A percentile compares a stretch with the other conserved stretches of the same genome.
These are phyloP conservation scores for Sphaeridia pumilis DNA, from an alignment of 2,888 invertebrate species.

Conservation along the genomic window DNA sequence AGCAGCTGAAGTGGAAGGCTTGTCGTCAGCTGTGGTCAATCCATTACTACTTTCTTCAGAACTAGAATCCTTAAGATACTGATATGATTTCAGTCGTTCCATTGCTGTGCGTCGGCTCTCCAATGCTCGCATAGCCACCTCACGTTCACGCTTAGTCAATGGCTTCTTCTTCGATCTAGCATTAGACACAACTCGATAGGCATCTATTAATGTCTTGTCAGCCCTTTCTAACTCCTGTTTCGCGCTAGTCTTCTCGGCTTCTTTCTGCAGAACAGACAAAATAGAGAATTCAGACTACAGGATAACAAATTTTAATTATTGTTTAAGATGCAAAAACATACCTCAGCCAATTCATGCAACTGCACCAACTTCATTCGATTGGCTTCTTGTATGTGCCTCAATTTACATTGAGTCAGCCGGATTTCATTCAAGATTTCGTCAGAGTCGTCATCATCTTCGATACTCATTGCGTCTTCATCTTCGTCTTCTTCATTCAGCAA, in stretches of 20 bases:
- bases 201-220: conserved; percentile 9
- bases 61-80: too few species aligned
- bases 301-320: neutral
- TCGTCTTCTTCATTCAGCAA: conserved; percentile 6
- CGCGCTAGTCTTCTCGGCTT: neutral
- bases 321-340: neutral
- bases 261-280: conserved; percentile 4
- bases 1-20: too few species aligned
- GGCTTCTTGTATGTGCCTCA: conserved; percentile 1
- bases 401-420: conserved; percentile 2
- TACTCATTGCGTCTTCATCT: neutral
- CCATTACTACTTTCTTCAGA: too few species aligned
- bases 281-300: neutral
- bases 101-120: conserved; percentile 2
- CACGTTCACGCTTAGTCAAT: conserved; percentile 8
- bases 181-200: conserved; percentile 7
- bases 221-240: conserved; percentile 12
- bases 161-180: conserved; percentile 13
- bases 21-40: too few species aligned
- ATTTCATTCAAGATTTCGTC: conserved; percentile 14
- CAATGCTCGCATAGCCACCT: conserved; percentile 9
- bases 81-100: too few species aligned
- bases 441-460: neutral
- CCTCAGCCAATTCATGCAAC: conserved; percentile 6
- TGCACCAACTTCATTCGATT: conserved; percentile 6